Base-by-base conservation (phyloP, 2,888 invertebrate genomes). In the Perdita meconis region DNA sequence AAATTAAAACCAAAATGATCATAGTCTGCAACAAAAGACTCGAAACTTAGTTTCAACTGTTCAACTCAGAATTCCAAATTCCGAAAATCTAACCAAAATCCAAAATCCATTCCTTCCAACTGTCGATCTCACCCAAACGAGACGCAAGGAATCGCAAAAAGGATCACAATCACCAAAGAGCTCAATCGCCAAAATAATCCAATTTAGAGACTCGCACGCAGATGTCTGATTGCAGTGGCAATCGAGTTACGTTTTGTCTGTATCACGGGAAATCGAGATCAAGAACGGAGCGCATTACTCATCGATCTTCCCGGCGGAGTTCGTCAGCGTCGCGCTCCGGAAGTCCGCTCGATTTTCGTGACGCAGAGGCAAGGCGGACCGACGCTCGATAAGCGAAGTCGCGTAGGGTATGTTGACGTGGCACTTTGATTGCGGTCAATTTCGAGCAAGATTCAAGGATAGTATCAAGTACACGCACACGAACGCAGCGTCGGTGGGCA, bases 401-500 rank as follows among this genome's bases (percentile, higher is more conserved):
- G 69, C 44, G 78, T 40, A 26, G 59, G 63, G 73, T 73, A 74
- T 78, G 83, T 80, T 80, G 84, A 80, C 81, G 82, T 77, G 82
- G 86, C 86, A 79, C 79, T 87, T 86, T 82, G 86, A 87, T 84
- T 75, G 83, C 68, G 77, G 70, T 76, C 72, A 86, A 86, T 87
- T 86, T 87, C 78, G 80, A 63, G 76, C 59, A 71, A 83, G 81
- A 85, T 87, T 86, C 86, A 86, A 87, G 86, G 86, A 87, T 87
- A 83, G 83, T 75, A 67, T 60, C 57, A 68, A 82, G 80, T 71
- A 70, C 30, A 26, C 26, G 44, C 69, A 60, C 44, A 16, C 16
- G 0, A 44, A n/a, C n/a, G n/a, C n/a, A n/a, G n/a, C n/a, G n/a
- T n/a, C n/a, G n/a, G n/a, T n/a, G n/a, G n/a, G n/a, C n/a, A n/a